phyloP scores from a whole-genome alignment of 2,113 vertebrate species.

The Monopterus albus region DNA sequence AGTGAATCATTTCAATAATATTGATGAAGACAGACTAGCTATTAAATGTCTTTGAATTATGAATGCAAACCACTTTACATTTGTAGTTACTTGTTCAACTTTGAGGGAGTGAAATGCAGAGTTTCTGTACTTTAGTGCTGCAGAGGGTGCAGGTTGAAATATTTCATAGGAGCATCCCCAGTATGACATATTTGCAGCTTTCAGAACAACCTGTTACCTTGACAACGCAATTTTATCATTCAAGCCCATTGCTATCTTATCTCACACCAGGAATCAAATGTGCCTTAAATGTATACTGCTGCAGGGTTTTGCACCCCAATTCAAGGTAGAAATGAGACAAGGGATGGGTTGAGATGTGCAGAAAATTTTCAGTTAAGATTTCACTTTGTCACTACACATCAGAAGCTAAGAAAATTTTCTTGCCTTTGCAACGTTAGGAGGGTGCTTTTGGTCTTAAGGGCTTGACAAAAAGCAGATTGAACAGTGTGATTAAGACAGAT shows the following conservation, averaged over 20 bases:
- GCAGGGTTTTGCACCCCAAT: conserved; percentile 59
- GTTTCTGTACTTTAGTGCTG: conserved; percentile 49
- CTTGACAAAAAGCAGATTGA: not conserved
- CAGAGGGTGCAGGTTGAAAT: conserved; percentile 72
- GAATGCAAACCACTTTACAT: conserved; percentile 52
- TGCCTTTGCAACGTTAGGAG: not conserved
- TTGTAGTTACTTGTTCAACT: conserved; percentile 59
- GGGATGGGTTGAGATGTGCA: conserved; percentile 25
- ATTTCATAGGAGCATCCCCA: conserved; percentile 78
- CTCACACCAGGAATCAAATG: conserved; percentile 75
- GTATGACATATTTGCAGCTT: conserved; percentile 76
- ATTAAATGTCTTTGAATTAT: conserved; percentile 69
- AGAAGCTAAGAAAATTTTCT: conserved; percentile 8
- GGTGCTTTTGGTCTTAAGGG: not conserved
- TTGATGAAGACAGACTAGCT: conserved; percentile 50
- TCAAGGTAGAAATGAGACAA: conserved; percentile 44
- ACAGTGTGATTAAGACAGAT: conserved; percentile 2
- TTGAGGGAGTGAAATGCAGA: conserved; percentile 37
- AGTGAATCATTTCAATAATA: conserved; percentile 48
- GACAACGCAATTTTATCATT: conserved; percentile 86
- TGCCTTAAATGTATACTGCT: conserved; percentile 69
- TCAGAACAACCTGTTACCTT: conserved; percentile 85
- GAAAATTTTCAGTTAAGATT: conserved; percentile 29
- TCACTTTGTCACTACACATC: conserved; percentile 5
- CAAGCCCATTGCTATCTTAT: conserved; percentile 81